Conservation (phyloP, 2,888 invertebrate genomes). For the Pristionchus arcanus region DNA sequence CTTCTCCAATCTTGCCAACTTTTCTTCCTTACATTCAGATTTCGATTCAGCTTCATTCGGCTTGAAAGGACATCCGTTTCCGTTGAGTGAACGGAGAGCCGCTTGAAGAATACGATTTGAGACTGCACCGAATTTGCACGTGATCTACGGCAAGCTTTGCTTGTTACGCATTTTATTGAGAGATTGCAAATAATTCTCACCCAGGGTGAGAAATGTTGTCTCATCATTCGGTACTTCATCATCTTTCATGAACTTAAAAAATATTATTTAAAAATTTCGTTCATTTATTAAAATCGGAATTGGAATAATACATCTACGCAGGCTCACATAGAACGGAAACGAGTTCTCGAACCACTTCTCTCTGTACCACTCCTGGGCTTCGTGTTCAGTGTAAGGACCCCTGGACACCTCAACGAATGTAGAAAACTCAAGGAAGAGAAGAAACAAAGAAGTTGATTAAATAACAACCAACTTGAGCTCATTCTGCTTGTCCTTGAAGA, state of each 20-base stretch:
- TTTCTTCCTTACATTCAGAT: not conserved
- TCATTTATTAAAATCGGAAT: not conserved
- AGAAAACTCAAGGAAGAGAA: not conserved
- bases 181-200: not conserved
- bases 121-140: no score
- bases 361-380: constrained; percentile 20
- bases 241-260: not conserved
- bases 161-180: not conserved
- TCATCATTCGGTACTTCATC: not conserved
- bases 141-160: not conserved
- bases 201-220: not conserved
- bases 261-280: not conserved
- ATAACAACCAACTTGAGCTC: not conserved
- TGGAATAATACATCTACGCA: not conserved
- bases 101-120: not conserved
- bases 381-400: constrained; percentile 19
- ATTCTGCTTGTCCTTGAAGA: not conserved
- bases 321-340: constrained; percentile 26
- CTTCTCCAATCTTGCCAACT: not conserved
- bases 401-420: not conserved
- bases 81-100: not conserved
- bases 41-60: no score
- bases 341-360: constrained; percentile 8
- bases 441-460: not conserved
- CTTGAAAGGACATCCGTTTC: not conserved